Conservation (phyloP, 2,113 vertebrate genomes). For the Lasiurus borealis region DNA sequence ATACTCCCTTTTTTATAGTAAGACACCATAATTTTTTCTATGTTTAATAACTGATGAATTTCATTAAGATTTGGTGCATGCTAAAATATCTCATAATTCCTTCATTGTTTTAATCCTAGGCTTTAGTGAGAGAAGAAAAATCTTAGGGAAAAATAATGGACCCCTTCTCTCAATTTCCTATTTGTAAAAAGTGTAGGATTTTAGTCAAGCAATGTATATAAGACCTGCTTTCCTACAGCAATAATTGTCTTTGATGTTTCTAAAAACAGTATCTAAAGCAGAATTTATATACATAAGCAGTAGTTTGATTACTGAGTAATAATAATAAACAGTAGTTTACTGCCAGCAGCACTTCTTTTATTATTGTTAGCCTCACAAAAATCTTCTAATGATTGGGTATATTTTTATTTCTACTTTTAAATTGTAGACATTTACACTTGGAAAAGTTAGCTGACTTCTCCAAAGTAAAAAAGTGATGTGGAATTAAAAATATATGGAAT, state of each 20-base stretch:
- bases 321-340: background rate
- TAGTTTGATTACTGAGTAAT: background rate
- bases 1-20: background rate
- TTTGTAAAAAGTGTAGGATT: background rate
- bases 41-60: background rate
- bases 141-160: background rate
- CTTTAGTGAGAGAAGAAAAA: background rate
- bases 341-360: background rate
- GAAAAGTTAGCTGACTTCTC: background rate
- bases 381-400: background rate
- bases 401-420: background rate
- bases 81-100: conserved; percentile 30
- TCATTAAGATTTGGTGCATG: background rate
- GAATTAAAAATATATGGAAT: background rate
- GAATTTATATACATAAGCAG: background rate
- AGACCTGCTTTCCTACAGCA: background rate
- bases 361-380: background rate
- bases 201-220: background rate
- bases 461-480: background rate
- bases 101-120: background rate
- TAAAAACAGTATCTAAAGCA: background rate
- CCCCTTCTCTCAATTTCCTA: background rate
- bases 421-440: background rate
- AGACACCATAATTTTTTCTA: background rate
- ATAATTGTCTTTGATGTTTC: background rate